Evolutionary conservation across 1,140 invertebrate species (phyloP).

Genomic region (Trichonephila clavata): DNA sequence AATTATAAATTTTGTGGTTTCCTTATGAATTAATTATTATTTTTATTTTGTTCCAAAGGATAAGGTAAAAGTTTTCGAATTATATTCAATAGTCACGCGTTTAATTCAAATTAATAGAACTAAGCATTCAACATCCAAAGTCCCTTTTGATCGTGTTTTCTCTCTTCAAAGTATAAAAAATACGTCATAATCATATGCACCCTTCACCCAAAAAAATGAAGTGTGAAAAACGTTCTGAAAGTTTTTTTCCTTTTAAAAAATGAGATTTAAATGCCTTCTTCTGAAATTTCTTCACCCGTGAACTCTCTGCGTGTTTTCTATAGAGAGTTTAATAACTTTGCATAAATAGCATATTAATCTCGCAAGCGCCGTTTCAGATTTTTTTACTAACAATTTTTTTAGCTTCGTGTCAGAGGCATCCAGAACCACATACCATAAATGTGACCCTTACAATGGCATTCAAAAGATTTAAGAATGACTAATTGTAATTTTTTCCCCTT

Average conservation of each 20-base stretch:
- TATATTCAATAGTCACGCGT: no score
- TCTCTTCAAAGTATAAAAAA: neutral
- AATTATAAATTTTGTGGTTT: no score
- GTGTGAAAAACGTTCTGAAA: conserved; percentile 19
- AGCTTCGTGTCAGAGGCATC: neutral
- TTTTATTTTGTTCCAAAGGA: no score
- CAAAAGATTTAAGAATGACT: neutral
- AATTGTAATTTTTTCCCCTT: neutral
- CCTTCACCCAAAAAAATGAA: conserved; percentile 4
- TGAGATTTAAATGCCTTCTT: conserved; percentile 44
- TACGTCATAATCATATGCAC: conserved; percentile 44
- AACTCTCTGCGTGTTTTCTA: conserved; percentile 44
- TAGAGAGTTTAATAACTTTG: conserved; percentile 60
- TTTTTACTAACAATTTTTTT: neutral
- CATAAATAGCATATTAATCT: conserved; percentile 57
- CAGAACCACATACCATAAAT: neutral
- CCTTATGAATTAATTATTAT: no score
- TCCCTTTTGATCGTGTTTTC: neutral
- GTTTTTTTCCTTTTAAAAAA: conserved; percentile 33
- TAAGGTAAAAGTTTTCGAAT: no score
- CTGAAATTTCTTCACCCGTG: conserved; percentile 52
- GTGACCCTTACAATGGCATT: neutral
- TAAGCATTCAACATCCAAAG: neutral
- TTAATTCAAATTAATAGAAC: neutral
- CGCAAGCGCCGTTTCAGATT: neutral